These are phyloP conservation scores for Lipophrys pholis DNA, from an alignment of 2,113 vertebrate genomes.

Conservation along the genomic window DNA sequence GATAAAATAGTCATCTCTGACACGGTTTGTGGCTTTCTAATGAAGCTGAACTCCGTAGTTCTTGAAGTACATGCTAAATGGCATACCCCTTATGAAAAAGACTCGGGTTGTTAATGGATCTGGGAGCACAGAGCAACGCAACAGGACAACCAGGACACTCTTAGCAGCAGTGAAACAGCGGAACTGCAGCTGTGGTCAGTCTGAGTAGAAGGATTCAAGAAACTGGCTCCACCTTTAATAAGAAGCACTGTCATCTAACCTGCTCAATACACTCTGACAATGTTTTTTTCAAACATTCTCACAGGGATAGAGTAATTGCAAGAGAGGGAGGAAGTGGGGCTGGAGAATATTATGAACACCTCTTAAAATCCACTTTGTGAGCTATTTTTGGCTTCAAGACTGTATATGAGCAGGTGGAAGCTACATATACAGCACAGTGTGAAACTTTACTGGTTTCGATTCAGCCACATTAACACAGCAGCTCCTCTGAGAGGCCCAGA, in stretches of 20 bases:
- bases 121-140: slow-evolving; percentile 46
- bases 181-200: slow-evolving; percentile 25
- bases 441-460: slow-evolving; percentile 29
- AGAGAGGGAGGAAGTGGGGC: slow-evolving; percentile 34
- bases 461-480: slow-evolving; percentile 36
- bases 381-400: slow-evolving; percentile 46
- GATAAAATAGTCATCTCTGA: slow-evolving; percentile 33
- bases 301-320: slow-evolving; percentile 60
- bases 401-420: slow-evolving; percentile 42
- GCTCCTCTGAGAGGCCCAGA: slow-evolving; percentile 34
- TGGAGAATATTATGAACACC: slow-evolving; percentile 38
- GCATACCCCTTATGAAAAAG: slow-evolving; percentile 32
- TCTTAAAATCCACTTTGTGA: slow-evolving; percentile 46
- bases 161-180: slow-evolving; percentile 22
- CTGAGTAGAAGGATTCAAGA: slow-evolving; percentile 20
- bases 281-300: slow-evolving; percentile 34
- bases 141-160: slow-evolving; percentile 44
- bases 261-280: slow-evolving; percentile 44
- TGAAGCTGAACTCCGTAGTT: slow-evolving; percentile 42
- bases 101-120: slow-evolving; percentile 52
- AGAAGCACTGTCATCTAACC: slow-evolving; percentile 27
- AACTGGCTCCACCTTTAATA: slow-evolving; percentile 58
- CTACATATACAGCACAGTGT: slow-evolving; percentile 16
- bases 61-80: slow-evolving; percentile 39
- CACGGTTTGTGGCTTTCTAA: slow-evolving; percentile 41